phyloP scores from a whole-genome alignment of 1,140 invertebrate genomes.

The Dendrolimus punctatus region DNA sequence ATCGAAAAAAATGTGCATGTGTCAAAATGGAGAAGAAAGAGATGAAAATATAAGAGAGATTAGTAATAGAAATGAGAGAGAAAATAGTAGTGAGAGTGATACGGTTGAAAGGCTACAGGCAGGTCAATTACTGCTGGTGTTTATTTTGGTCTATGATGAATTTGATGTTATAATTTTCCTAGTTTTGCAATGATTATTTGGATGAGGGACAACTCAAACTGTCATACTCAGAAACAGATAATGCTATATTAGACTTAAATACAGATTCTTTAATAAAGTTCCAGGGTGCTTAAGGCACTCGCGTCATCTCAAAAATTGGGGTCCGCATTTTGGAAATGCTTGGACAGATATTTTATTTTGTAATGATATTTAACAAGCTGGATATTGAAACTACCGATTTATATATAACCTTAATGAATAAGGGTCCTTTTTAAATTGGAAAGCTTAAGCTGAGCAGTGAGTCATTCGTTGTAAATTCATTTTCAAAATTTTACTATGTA shows the following conservation, averaged over 20 bases:
- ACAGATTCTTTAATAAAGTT: constrained; percentile 5
- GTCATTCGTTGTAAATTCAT: too few relatives aligned
- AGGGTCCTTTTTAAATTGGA: too few relatives aligned
- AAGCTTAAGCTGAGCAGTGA: too few relatives aligned
- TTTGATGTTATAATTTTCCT: constrained; percentile 29
- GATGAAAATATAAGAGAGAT: constrained; percentile 18
- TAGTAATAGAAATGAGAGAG: constrained; percentile 31
- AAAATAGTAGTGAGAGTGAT: constrained; percentile 21
- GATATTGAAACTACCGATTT: too few relatives aligned
- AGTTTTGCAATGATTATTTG: constrained; percentile 7
- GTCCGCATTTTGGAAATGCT: too few relatives aligned
- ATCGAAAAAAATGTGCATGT: constrained; percentile 3
- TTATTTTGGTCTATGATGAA: constrained; percentile 33
- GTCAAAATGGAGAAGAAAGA: constrained; percentile 8
- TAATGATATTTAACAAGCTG: too few relatives aligned
- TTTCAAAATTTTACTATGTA: too few relatives aligned
- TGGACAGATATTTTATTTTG: too few relatives aligned
- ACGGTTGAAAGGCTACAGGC: constrained; percentile 14
- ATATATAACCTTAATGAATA: too few relatives aligned
- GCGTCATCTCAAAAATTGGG: too few relatives aligned
- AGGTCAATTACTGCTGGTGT: constrained; percentile 48
- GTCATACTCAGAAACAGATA: too few relatives aligned
- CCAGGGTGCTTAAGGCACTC: too few relatives aligned
- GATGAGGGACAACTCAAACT: background rate
- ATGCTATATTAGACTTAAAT: background rate